phyloP scores from a whole-genome alignment of 2,113 vertebrate genomes.

The Phrynosoma blainvillii region DNA sequence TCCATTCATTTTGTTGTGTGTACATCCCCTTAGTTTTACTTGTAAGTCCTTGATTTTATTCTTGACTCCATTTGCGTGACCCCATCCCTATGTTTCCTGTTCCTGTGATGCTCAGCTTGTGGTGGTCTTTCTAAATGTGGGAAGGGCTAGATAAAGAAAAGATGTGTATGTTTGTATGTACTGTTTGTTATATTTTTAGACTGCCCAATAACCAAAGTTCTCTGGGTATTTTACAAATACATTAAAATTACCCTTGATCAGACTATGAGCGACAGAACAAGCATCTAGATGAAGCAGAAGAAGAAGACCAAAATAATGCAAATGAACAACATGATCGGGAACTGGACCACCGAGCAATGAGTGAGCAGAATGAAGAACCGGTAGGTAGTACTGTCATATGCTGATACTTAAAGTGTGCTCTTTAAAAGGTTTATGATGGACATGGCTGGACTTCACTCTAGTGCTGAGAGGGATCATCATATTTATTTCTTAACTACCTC shows the following conservation, averaged over 20 bases:
- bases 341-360: slow-evolving; percentile 61
- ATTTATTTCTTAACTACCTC: no score
- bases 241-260: slow-evolving; percentile 30
- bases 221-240: not conserved
- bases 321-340: slow-evolving; percentile 68
- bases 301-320: slow-evolving; percentile 72
- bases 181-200: slow-evolving; percentile 14
- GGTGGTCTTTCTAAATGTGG: not conserved
- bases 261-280: slow-evolving; percentile 78
- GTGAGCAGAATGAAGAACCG: slow-evolving; percentile 67
- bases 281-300: slow-evolving; percentile 78
- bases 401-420: not conserved
- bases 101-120: not conserved
- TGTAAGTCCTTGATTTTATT: not conserved
- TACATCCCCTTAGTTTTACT: not conserved
- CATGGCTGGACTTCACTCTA: not conserved
- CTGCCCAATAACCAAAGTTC: not conserved
- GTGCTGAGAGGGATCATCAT: not conserved
- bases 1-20: not conserved
- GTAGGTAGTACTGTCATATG: slow-evolving; percentile 45
- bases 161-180: not conserved
- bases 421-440: not conserved
- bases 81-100: not conserved
- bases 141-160: not conserved
- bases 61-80: not conserved